Conservation (phyloP, 2,797 vertebrate species). For the Cephalopachus bancanus region DNA sequence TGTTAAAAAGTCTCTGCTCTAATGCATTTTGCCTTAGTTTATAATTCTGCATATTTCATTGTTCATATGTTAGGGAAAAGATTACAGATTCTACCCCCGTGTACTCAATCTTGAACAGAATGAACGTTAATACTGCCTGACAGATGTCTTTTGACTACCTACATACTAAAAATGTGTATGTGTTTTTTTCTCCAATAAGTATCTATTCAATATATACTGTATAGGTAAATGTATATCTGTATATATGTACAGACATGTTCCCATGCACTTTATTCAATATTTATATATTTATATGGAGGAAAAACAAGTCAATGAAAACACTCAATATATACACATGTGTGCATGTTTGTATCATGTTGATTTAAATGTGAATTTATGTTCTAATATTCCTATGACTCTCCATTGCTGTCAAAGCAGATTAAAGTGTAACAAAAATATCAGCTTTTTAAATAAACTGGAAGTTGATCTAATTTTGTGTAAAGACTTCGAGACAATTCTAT, state of each 20-base stretch:
- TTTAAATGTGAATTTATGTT: constrained; percentile 86
- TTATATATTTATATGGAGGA: constrained; percentile 84
- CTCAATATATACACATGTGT: constrained; percentile 79
- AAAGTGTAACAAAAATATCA: constrained; percentile 81
- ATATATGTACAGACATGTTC: constrained; percentile 79
- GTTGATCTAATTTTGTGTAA: constrained; percentile 72
- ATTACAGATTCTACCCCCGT: constrained; percentile 75
- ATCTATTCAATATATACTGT: constrained; percentile 70
- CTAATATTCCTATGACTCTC: constrained; percentile 81
- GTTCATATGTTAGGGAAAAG: constrained; percentile 80
- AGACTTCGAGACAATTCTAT: constrained; percentile 18
- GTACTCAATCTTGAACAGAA: constrained; percentile 81
- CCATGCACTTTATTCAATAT: constrained; percentile 81
- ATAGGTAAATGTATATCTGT: constrained; percentile 71
- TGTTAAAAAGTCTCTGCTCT: constrained; percentile 80
- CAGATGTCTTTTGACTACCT: constrained; percentile 84
- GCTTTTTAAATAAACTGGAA: constrained; percentile 85
- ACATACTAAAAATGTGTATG: constrained; percentile 79
- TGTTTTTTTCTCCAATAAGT: constrained; percentile 59
- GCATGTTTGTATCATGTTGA: constrained; percentile 84
- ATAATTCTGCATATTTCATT: constrained; percentile 80
- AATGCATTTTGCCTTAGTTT: constrained; percentile 79
- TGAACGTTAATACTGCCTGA: constrained; percentile 83
- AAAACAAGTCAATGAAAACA: constrained; percentile 69
- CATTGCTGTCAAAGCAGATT: constrained; percentile 85